Evolutionary conservation across 2,888 invertebrate genomes (phyloP).

Genomic region (Parelbella ahira): DNA sequence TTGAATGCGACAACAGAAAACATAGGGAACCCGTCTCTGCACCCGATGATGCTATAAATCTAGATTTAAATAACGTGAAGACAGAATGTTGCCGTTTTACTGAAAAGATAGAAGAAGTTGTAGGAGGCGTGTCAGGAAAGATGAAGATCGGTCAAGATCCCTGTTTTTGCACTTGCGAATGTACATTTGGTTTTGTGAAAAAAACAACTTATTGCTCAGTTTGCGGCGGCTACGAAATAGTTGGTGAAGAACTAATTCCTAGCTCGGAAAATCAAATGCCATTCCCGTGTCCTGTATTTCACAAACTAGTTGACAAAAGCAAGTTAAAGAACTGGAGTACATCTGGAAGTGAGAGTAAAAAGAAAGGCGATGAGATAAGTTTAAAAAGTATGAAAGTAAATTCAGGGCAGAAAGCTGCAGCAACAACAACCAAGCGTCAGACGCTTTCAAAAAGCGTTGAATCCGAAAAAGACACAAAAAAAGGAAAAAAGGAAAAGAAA

Average conservation of each 20-base stretch:
- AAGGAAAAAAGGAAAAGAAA: conserved; percentile 49
- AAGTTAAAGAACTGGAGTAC: conserved; percentile 47
- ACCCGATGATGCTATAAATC: conserved; percentile 45
- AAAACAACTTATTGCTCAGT: conserved; percentile 62
- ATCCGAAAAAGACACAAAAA: conserved; percentile 55
- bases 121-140: conserved; percentile 47
- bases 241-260: conserved; percentile 49
- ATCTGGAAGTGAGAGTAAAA: conserved; percentile 55
- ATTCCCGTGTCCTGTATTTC: conserved; percentile 66
- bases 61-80: conserved; percentile 43
- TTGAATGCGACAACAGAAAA: conserved; percentile 43
- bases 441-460: conserved; percentile 41
- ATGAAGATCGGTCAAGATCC: conserved; percentile 47
- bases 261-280: conserved; percentile 39
- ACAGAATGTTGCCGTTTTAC: conserved; percentile 42
- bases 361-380: conserved; percentile 37
- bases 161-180: conserved; percentile 67
- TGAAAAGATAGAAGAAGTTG: conserved; percentile 48
- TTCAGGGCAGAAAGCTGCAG: conserved; percentile 35
- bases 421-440: conserved; percentile 34
- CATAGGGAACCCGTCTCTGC: conserved; percentile 39
- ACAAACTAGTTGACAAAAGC: conserved; percentile 55
- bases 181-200: conserved; percentile 58
- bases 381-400: conserved; percentile 36
- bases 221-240: conserved; percentile 62